phyloP scores from a whole-genome alignment of 2,113 vertebrate species.

The Notechis scutatus region DNA sequence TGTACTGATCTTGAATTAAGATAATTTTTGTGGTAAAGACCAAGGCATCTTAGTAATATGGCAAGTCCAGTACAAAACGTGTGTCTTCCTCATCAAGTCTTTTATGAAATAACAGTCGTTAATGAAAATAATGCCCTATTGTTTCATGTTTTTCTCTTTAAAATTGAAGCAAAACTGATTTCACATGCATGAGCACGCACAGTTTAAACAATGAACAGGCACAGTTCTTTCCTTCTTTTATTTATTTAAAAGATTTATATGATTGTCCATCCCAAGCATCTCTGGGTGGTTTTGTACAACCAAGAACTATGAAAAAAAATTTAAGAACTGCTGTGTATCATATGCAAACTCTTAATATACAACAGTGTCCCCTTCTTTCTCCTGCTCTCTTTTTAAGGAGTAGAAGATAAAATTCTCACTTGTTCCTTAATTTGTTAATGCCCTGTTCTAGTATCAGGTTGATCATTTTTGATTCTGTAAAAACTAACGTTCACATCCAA shows the following conservation, averaged over 20 bases:
- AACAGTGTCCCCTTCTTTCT: background rate
- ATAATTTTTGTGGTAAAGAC: conserved; percentile 27
- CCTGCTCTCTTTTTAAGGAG: background rate
- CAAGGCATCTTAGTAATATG: conserved; percentile 31
- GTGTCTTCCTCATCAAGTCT: background rate
- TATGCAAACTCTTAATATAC: background rate
- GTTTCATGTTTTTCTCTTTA: background rate
- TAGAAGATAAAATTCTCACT: background rate
- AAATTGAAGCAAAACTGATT: background rate
- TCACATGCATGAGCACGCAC: background rate
- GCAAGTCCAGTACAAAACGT: background rate
- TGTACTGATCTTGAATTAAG: background rate
- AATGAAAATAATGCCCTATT: background rate
- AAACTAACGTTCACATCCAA: background rate
- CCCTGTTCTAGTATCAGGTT: background rate
- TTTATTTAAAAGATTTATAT: background rate
- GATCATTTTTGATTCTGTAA: background rate
- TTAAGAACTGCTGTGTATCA: background rate
- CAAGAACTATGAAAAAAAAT: background rate
- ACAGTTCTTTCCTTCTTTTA: background rate
- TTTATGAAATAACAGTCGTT: background rate
- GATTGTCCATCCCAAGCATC: background rate
- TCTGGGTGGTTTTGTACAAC: background rate
- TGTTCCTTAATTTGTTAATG: background rate
- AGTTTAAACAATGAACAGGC: background rate